These are phyloP conservation scores for Ferrisia virgata DNA, from an alignment of 2,888 invertebrate species.

Conservation along the genomic window DNA sequence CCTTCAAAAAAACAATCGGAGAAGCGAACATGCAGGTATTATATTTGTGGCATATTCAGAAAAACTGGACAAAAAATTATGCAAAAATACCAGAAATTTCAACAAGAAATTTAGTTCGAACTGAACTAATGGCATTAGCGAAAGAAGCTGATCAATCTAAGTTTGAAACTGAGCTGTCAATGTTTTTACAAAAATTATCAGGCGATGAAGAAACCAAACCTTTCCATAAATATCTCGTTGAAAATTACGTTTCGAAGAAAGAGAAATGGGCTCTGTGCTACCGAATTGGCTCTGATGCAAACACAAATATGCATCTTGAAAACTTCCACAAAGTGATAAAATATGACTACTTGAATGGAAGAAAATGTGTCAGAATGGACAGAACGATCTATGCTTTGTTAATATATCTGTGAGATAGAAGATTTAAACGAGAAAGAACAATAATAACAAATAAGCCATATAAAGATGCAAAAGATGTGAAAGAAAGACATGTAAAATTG, in stretches of 20 bases:
- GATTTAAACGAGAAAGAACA: background rate
- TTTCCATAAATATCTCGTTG: background rate
- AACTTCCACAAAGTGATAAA: background rate
- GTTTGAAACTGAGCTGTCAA: background rate
- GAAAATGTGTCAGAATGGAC: background rate
- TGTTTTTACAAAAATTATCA: background rate
- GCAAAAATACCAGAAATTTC: background rate
- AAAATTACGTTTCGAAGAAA: background rate
- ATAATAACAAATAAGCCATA: background rate
- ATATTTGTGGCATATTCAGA: conserved; percentile 18
- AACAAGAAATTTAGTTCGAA: background rate
- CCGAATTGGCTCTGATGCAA: background rate
- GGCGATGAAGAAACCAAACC: background rate
- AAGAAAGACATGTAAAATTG: background rate
- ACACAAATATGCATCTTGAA: background rate
- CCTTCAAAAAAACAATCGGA: background rate
- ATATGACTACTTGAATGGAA: background rate
- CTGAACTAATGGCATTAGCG: background rate
- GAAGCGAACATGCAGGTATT: background rate
- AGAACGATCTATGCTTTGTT: background rate
- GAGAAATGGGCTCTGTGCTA: background rate
- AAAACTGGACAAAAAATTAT: background rate
- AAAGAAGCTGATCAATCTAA: background rate
- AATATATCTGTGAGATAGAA: background rate
- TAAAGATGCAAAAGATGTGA: background rate